Conservation (phyloP, 2,797 vertebrate genomes). For the Agapornis canus region DNA sequence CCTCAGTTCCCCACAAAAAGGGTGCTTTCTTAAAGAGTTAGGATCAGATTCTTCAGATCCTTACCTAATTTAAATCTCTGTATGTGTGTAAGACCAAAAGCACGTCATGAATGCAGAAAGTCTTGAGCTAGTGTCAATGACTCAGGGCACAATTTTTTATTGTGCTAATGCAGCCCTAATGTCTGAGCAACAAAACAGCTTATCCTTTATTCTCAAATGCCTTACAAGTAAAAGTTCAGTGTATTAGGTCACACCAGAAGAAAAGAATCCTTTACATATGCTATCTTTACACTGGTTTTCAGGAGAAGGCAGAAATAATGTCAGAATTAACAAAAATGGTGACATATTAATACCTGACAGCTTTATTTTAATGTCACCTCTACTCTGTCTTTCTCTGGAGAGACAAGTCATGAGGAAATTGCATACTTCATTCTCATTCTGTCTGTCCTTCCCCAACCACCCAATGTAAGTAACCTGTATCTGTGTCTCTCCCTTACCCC, state of each 20-base stretch:
- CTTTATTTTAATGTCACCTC: background rate
- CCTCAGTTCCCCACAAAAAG: background rate
- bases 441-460: background rate
- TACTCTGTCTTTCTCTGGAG: background rate
- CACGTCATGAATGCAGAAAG: background rate
- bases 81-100: background rate
- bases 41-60: background rate
- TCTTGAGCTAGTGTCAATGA: background rate
- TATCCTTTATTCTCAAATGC: background rate
- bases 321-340: background rate
- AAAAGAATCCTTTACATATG: background rate
- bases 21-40: background rate
- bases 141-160: background rate
- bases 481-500: conserved; percentile 49
- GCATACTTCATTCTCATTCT: conserved; percentile 1
- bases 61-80: background rate
- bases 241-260: background rate
- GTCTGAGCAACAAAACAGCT: background rate
- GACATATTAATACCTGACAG: background rate
- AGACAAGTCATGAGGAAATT: background rate
- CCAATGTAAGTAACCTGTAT: conserved; percentile 44
- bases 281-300: background rate
- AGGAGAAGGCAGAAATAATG: background rate
- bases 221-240: background rate
- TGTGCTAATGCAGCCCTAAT: background rate